These are phyloP conservation scores for Myotis davidii DNA, from an alignment of 2,113 vertebrate genomes.

Conservation along the genomic window DNA sequence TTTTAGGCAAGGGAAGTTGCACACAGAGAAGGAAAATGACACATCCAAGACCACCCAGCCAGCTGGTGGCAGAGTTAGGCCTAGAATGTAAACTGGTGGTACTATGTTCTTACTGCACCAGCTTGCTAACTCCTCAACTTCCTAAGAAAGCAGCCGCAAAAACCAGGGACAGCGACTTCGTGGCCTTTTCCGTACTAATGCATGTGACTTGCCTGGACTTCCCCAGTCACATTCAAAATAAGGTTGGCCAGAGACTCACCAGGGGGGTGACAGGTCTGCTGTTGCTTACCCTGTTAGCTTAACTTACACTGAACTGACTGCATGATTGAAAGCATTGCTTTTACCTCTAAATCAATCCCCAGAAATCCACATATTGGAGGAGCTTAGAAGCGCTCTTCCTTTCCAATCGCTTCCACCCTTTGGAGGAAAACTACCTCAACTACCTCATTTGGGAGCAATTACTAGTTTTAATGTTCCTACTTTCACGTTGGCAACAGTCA, in stretches of 20 bases:
- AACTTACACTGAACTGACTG: not conserved
- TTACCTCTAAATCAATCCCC: not conserved
- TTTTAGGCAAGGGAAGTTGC: not conserved
- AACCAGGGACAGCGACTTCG: fast-evolving
- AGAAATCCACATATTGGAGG: not conserved
- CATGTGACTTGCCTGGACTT: fast-evolving
- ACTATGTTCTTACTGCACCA: fast-evolving
- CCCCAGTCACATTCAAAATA: not conserved
- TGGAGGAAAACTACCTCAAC: not conserved
- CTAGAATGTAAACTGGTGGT: not conserved
- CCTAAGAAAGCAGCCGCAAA: not conserved
- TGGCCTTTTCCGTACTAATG: not conserved
- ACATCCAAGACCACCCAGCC: not conserved
- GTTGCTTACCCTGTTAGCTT: not conserved
- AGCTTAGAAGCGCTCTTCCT: not conserved
- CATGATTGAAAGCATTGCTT: not conserved
- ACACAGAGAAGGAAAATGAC: not conserved
- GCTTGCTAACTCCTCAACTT: not conserved
- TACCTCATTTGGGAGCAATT: not conserved
- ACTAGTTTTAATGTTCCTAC: not conserved
- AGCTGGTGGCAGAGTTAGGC: fast-evolving
- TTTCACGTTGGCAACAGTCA: not conserved
- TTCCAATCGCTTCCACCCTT: not conserved
- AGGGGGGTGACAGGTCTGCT: not conserved
- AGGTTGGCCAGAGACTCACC: fast-evolving